phyloP scores from a whole-genome alignment of 2,888 invertebrate genomes.

The Anticlea derivata region DNA sequence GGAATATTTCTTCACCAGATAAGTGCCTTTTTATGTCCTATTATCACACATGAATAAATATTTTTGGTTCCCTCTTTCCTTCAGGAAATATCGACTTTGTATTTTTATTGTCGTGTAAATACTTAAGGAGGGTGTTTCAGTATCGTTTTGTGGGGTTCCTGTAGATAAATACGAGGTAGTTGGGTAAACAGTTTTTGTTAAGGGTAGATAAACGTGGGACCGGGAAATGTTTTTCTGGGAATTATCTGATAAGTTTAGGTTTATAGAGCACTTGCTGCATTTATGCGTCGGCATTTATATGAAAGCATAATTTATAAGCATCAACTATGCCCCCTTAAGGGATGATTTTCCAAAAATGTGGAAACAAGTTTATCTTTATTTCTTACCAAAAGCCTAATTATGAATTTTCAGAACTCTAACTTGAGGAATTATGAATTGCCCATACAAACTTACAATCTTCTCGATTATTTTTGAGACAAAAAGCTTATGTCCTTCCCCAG shows the following conservation, averaged over 20 bases:
- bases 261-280: no score
- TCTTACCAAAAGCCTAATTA: no score
- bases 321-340: no score
- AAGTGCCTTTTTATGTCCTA: constrained; percentile 46
- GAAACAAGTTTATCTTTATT: no score
- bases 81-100: constrained; percentile 41
- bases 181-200: constrained; percentile 26
- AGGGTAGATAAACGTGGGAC: constrained; percentile 6
- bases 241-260: neutral
- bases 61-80: constrained; percentile 38
- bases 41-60: constrained; percentile 47
- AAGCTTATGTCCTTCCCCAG: no score
- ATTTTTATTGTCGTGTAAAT: constrained; percentile 42
- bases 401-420: no score
- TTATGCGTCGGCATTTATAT: no score
- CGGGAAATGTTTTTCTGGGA: constrained; percentile 7
- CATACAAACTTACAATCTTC: no score
- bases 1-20: constrained; percentile 33
- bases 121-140: constrained; percentile 35
- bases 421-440: no score
- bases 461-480: no score
- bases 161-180: constrained; percentile 25
- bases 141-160: constrained; percentile 27
- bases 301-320: no score
- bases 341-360: no score